These are phyloP conservation scores for Sciurus vulgaris DNA, from an alignment of 2,797 vertebrate genomes.

Conservation along the genomic window DNA sequence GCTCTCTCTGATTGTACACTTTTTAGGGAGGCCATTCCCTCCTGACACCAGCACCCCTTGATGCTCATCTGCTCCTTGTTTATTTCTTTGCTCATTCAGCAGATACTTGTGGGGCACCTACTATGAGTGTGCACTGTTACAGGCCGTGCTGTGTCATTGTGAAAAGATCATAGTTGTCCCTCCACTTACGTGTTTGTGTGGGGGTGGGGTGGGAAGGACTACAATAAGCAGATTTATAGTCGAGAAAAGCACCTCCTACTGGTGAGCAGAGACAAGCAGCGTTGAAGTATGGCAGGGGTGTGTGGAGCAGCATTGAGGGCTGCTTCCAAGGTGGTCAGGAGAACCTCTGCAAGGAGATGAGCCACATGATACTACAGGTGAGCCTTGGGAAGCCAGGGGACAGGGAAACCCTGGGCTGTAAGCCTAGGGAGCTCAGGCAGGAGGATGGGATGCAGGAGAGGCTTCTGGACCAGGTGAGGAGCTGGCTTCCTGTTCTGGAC, in stretches of 20 bases:
- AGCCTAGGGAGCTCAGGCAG: neutral
- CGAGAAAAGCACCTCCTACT: neutral
- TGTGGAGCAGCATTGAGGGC: neutral
- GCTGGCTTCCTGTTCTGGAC: neutral
- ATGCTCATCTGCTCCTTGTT: neutral
- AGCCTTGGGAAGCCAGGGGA: neutral
- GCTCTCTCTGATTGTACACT: neutral
- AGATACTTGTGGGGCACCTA: neutral
- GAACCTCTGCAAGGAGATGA: neutral
- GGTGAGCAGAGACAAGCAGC: neutral
- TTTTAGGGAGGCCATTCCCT: neutral
- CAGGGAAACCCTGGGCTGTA: neutral
- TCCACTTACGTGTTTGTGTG: neutral
- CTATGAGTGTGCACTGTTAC: neutral
- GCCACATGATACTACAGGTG: too few species aligned
- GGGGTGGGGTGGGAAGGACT: too few species aligned
- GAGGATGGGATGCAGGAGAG: neutral
- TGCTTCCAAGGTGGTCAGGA: neutral
- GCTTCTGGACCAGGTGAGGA: neutral
- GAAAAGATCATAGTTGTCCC: neutral
- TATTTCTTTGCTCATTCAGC: neutral
- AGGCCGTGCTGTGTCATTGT: neutral
- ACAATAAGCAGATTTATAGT: neutral
- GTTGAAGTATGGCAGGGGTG: accelerated
- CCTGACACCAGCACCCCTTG: neutral